Conservation (phyloP, 2,113 vertebrate species). For the Narcine bancroftii region DNA sequence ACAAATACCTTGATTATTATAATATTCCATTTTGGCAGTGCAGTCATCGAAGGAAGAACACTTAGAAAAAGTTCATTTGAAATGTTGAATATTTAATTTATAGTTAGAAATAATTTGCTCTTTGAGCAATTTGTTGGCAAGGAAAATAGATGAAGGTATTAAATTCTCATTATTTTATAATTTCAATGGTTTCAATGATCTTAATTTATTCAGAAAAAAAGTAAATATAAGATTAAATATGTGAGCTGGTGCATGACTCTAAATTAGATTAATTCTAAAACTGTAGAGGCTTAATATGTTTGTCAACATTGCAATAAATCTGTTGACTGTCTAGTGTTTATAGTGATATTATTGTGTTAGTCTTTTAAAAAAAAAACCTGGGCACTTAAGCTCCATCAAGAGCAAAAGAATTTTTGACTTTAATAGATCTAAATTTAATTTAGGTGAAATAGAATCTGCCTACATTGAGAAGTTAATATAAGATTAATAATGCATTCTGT, state of each 20-base stretch:
- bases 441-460: background rate
- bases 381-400: background rate
- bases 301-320: background rate
- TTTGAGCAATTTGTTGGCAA: background rate
- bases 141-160: background rate
- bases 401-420: background rate
- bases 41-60: background rate
- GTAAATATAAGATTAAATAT: conserved; percentile 4
- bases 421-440: background rate
- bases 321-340: background rate
- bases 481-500: background rate
- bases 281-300: background rate
- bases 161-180: background rate
- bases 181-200: background rate
- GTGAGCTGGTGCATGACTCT: background rate
- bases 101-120: background rate
- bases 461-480: background rate
- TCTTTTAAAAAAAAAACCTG: background rate
- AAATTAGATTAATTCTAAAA: conserved; percentile 14
- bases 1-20: background rate
- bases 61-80: background rate
- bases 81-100: background rate
- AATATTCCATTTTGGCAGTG: background rate
- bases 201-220: background rate
- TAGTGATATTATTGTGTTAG: background rate